Base-by-base conservation (phyloP, 2,113 vertebrate species). In the Microcebus griseorufus region DNA sequence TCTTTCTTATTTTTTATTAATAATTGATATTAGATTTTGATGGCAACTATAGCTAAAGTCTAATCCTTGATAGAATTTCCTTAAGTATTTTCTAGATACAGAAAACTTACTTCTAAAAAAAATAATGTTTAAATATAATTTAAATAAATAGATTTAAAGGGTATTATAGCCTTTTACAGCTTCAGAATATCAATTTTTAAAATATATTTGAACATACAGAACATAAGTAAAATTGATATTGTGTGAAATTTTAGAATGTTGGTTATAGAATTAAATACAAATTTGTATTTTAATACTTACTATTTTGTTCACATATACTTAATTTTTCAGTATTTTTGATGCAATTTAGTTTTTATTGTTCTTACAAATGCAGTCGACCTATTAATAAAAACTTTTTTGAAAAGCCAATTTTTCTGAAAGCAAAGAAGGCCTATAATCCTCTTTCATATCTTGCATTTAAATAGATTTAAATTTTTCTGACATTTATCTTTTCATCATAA, bases 401-500 rank as follows among this genome's bases (percentile, higher is more conserved):
- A 88, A 84, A 90, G n/a, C 0, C 67, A 81, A 58, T 95, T 80
- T 94, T 94, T 88, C 76, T 78, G 72, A 75, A 96, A 94, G 6
- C 45, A 91, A 64, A 94, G 42, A 88, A 85, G 11, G 9, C 6
- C 58, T 87, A 55, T 89, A 91, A 94, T 93, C 58, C 25, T 90
- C 53, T 85, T 82, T 82, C 32, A 45, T 42, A 88, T 53, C 67
- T 85, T 93, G 2, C 9, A 37, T 93, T 90, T 85, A 75, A 79
- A 58, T 92, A 92, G 42, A 75, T 83, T 89, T 90, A 55, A 85
- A 72, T 55, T 86, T 91, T 93, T 72, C 92, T 94, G 92, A 94
- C 72, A 93, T 94, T 96, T 88, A 73, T 91, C 93, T 84, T 95
- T 42, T 94, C 34, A 90, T 94, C 39, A 39, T 48, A 94, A 79